Conservation (phyloP, 2,888 invertebrate species). For the Punctoribates punctum region DNA sequence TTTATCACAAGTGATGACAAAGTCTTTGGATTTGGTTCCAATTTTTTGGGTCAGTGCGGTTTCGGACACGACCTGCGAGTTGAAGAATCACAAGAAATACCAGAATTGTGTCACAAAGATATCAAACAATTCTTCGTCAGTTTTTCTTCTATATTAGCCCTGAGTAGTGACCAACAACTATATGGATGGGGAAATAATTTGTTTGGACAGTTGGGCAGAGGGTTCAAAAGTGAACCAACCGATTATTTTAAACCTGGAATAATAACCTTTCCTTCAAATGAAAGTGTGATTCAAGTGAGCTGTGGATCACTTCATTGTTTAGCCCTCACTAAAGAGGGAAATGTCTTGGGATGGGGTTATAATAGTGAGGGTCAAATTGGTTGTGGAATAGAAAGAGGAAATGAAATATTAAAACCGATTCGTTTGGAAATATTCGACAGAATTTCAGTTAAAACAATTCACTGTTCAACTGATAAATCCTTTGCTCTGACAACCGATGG, state of each 20-base stretch:
- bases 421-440: no score
- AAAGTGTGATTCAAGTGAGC: neutral
- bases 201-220: neutral
- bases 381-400: neutral
- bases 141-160: neutral
- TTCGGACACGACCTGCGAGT: neutral
- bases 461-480: neutral
- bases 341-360: neutral
- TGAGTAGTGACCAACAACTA: neutral
- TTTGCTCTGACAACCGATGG: neutral
- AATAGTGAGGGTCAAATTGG: neutral
- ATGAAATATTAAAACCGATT: neutral
- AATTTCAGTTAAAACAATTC: neutral
- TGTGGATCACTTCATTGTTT: neutral
- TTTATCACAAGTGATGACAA: slow-evolving; percentile 6
- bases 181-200: neutral
- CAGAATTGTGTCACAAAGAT: neutral
- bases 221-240: neutral
- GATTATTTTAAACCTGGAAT: neutral
- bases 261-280: neutral
- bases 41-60: neutral
- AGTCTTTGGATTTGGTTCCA: neutral
- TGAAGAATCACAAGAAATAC: neutral
- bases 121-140: neutral
- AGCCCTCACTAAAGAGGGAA: neutral